Evolutionary conservation across 2,797 vertebrate species (phyloP).

Genomic region (Danio jaintianensis): DNA sequence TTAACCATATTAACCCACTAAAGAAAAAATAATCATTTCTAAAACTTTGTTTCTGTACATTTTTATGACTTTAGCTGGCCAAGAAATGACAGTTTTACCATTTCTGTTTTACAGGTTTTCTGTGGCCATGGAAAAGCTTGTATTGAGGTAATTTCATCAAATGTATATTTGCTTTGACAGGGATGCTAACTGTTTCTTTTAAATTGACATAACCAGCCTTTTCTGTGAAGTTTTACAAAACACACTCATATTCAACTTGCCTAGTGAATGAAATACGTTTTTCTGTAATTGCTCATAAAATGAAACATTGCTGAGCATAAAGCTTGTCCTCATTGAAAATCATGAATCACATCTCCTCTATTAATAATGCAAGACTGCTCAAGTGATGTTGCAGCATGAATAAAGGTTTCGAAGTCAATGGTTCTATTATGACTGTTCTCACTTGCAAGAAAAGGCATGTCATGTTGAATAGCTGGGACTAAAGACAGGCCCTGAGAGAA

Average conservation of each 20-base stretch:
- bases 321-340: background rate
- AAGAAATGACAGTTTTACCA: too few relatives aligned
- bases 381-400: background rate
- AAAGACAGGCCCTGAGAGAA: slow-evolving; percentile 29
- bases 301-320: background rate
- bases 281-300: background rate
- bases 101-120: background rate
- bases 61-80: too few relatives aligned
- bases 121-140: background rate
- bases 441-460: slow-evolving; percentile 4
- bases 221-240: background rate
- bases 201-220: background rate
- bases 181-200: background rate
- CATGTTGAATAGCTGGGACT: slow-evolving; percentile 34
- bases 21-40: too few relatives aligned
- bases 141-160: background rate
- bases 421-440: background rate
- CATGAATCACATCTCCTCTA: background rate
- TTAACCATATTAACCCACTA: too few relatives aligned
- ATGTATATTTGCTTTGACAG: background rate
- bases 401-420: background rate
- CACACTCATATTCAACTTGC: background rate
- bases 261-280: background rate
- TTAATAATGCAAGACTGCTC: slow-evolving; percentile 2
- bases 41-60: too few relatives aligned